A percentile compares a stretch with the other conserved stretches of the same genome.
These are phyloP conservation scores for Lasioglossum baleicum DNA, from an alignment of 1,140 invertebrate genomes.

Conservation along the genomic window DNA sequence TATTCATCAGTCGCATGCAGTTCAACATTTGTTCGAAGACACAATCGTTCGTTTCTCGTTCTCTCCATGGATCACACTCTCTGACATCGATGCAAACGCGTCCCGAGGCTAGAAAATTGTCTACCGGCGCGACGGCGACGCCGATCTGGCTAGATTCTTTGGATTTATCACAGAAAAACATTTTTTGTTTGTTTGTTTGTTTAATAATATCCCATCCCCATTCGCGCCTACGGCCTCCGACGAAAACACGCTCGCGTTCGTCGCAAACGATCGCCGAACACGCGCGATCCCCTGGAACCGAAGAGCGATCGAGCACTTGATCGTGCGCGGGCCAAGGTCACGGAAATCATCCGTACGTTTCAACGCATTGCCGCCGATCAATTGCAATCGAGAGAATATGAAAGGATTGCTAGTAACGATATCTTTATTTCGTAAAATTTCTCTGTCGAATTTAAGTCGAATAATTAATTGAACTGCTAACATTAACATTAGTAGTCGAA, in stretches of 20 bases:
- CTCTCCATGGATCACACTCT: neutral
- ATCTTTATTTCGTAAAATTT: too few species aligned
- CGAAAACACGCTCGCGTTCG: conserved; percentile 18
- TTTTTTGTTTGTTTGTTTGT: conserved; percentile 60
- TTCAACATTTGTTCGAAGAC: neutral
- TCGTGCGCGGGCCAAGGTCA: too few species aligned
- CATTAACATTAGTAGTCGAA: too few species aligned
- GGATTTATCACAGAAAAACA: conserved; percentile 79
- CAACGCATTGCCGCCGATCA: too few species aligned
- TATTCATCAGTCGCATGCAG: too few species aligned
- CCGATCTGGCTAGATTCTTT: conserved; percentile 53
- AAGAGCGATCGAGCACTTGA: too few species aligned
- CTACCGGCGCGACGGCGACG: conserved; percentile 42
- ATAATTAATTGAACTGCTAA: too few species aligned
- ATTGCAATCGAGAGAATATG: too few species aligned
- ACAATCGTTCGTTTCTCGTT: neutral
- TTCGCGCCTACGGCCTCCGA: neutral
- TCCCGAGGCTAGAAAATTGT: conserved; percentile 34
- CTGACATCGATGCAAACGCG: conserved; percentile 6
- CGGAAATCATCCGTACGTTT: too few species aligned
- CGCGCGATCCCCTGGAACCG: too few species aligned
- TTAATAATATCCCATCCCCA: conserved; percentile 69
- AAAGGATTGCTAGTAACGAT: too few species aligned
- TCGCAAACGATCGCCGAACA: neutral
- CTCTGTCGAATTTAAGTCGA: too few species aligned